Percentiles rank a stretch among this genome's conserved stretches.
Evolutionary conservation across 2,113 vertebrate genomes (phyloP).

Genomic region (Pseudopipra pipra): DNA sequence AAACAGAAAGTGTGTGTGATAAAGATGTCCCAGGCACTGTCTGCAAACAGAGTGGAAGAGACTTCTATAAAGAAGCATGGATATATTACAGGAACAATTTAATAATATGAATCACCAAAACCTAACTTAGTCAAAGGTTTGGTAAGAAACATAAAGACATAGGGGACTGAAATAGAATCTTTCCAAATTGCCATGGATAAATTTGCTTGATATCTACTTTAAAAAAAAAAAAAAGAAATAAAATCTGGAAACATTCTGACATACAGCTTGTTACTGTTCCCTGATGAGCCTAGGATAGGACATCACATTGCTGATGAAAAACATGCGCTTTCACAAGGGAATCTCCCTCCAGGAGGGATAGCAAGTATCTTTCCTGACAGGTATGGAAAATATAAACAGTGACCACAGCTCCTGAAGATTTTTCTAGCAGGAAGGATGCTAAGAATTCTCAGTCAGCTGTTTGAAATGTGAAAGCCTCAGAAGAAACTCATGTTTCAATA

Average conservation of each 20-base stretch:
- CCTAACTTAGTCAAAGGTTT: slow-evolving; percentile 40
- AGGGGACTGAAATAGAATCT: slow-evolving; percentile 30
- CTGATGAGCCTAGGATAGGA: not conserved
- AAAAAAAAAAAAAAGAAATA: not conserved
- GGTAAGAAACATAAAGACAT: slow-evolving; percentile 30
- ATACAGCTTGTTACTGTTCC: not conserved
- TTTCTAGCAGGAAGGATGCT: slow-evolving; percentile 29
- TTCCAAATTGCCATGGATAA: slow-evolving; percentile 21
- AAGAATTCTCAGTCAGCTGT: slow-evolving; percentile 30
- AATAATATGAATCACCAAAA: slow-evolving; percentile 46
- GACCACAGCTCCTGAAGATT: not conserved
- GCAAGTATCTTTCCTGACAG: not conserved
- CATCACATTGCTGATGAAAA: slow-evolving; percentile 1
- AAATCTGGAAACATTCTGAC: slow-evolving; percentile 36
- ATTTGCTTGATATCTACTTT: slow-evolving; percentile 4
- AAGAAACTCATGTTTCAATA: slow-evolving; percentile 13
- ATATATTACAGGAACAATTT: slow-evolving; percentile 55
- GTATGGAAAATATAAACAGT: not conserved
- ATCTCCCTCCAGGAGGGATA: not conserved
- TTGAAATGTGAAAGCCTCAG: slow-evolving; percentile 31
- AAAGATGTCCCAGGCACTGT: not conserved
- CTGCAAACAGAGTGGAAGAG: not conserved
- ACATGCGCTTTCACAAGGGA: not conserved
- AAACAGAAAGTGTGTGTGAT: not conserved
- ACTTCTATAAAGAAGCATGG: not conserved